Evolutionary conservation across 2,888 invertebrate genomes (phyloP).

Genomic region (Torymus tubicola): DNA sequence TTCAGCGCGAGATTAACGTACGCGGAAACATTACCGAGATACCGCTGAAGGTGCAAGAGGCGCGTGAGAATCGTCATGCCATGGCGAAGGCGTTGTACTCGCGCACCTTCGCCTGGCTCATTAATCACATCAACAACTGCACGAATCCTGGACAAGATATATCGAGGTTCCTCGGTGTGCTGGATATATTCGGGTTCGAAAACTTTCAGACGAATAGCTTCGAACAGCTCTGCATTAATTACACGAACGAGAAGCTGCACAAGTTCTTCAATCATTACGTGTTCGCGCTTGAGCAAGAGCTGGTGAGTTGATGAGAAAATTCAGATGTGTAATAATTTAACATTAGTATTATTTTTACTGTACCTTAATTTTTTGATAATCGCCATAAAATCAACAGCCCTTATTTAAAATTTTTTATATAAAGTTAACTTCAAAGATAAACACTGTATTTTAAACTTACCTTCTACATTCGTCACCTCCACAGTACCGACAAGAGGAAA

Average conservation of each 20-base stretch:
- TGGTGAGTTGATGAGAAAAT: constrained; percentile 84
- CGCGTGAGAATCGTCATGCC: constrained; percentile 92
- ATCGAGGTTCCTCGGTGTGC: constrained; percentile 87
- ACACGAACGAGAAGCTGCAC: constrained; percentile 95
- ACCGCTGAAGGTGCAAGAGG: constrained; percentile 91
- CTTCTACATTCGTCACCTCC: too few relatives aligned
- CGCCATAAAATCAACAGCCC: not conserved
- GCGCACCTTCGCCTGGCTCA: constrained; percentile 93
- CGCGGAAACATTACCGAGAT: constrained; percentile 95
- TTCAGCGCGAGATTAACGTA: constrained; percentile 91
- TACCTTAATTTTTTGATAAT: constrained; percentile 4
- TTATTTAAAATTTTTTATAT: not conserved
- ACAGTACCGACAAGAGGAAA: constrained; percentile 93
- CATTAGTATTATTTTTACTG: not conserved
- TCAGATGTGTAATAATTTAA: too few relatives aligned
- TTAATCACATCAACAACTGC: constrained; percentile 93
- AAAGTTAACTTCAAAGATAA: not conserved
- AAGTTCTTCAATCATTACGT: constrained; percentile 98
- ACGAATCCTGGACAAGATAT: constrained; percentile 92
- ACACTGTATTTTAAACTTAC: too few relatives aligned
- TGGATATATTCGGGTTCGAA: constrained; percentile 96
- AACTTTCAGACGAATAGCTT: constrained; percentile 94
- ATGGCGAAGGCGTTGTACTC: constrained; percentile 95
- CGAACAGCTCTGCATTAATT: constrained; percentile 95
- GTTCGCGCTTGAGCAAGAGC: constrained; percentile 94